Evolutionary conservation across 2,113 vertebrate genomes (phyloP), one percentile per base, ranked within the genome.

Genomic region (Notiomystis cincta): DNA sequence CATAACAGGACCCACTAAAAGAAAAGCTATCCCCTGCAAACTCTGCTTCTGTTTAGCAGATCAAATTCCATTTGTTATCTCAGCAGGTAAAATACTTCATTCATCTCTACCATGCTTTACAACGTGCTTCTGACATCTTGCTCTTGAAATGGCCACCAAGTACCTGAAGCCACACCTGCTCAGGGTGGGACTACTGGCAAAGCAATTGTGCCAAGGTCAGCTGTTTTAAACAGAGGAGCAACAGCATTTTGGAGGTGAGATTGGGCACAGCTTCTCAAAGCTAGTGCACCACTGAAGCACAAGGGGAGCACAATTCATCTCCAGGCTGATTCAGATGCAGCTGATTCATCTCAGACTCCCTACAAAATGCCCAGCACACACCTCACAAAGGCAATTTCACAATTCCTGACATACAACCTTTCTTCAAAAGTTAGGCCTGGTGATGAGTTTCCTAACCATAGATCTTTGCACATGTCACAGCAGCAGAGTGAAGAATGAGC

Each of bases 331-430:
- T 45, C 33, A 42, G 60, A 61, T 2, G 4, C 53, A 79, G 78
- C 35, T 30, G 66, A 94, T 53, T 91, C 33, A 90, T 50, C 82
- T 64, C 37, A 8, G 33, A 44, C 25, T 61, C 62, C 38, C 50
- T 22, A 16, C 20, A 15, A n/a, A 71, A 72, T 0, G 0, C 48
- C 44, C 78, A 75, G 73, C 2, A 5, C 7, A 67, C 0, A 0
- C 33, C 56, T 81, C 53, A 18, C 48, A 81, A 37, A 24, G 6
- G 10, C n/a, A n/a, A n/a, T n/a, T n/a, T n/a, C n/a, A n/a, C n/a
- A n/a, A n/a, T n/a, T n/a, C n/a, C n/a, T n/a, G n/a, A n/a, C n/a
- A n/a, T n/a, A n/a, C n/a, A n/a, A n/a, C n/a, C n/a, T n/a, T n/a
- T n/a, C 83, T 91, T 71, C 61, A 72, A 11, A 69, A 47, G 37